These are phyloP conservation scores for Bradypus variegatus DNA, from an alignment of 2,797 vertebrate genomes.

Conservation along the genomic window DNA sequence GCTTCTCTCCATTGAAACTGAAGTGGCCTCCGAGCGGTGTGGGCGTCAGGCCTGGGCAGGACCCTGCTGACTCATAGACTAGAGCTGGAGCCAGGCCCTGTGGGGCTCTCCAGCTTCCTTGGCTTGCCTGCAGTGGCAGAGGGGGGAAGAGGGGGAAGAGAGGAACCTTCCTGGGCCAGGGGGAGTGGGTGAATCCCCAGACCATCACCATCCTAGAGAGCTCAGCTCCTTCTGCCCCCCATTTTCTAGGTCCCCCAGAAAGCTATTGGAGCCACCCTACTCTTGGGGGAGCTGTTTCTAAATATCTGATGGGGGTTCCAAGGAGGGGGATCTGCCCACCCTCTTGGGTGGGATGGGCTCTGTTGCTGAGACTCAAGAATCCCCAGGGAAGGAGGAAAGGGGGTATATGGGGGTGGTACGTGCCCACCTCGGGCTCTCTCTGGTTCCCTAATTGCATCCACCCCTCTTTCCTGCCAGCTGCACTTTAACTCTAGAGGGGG, in stretches of 20 bases:
- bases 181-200: background rate
- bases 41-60: slow-evolving; percentile 59
- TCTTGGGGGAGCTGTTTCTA: background rate
- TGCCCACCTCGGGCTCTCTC: background rate
- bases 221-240: background rate
- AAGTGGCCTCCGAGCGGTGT: background rate
- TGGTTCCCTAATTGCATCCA: rapidly evolving
- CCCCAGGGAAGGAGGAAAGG: background rate
- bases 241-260: background rate
- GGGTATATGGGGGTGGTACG: background rate
- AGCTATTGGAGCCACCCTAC: background rate
- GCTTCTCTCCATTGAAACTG: background rate
- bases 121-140: background rate
- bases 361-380: background rate
- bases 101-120: background rate
- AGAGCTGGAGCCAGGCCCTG: background rate
- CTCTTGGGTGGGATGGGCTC: background rate
- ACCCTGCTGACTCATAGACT: slow-evolving; percentile 40
- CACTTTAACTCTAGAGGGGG: slow-evolving; percentile 58
- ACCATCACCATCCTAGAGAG: background rate
- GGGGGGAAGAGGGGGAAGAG: background rate
- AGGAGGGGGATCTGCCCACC: background rate
- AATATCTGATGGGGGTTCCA: background rate
- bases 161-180: background rate
- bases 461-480: slow-evolving; percentile 37